These are phyloP conservation scores for Eretmocerus hayati DNA, from an alignment of 2,888 invertebrate genomes.

Conservation along the genomic window DNA sequence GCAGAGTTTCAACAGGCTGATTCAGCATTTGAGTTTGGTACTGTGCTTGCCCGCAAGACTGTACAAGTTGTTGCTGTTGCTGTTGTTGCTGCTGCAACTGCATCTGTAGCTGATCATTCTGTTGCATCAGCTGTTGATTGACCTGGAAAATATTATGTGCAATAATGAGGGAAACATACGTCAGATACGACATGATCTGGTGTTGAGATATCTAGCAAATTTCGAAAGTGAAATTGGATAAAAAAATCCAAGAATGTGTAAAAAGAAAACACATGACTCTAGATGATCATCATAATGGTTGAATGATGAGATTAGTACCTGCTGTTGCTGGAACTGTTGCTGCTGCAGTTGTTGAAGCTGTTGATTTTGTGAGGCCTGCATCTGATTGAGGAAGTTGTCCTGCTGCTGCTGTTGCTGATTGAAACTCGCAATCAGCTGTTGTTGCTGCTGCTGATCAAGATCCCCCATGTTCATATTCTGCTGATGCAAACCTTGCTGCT, in stretches of 20 bases:
- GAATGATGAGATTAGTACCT: too few species aligned
- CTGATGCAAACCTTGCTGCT: conserved; percentile 29
- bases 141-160: conserved; percentile 24
- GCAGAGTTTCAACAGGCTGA: conserved; percentile 41
- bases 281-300: too few species aligned
- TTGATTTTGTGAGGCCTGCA: conserved; percentile 33
- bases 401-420: conserved; percentile 16
- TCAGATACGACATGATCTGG: too few species aligned
- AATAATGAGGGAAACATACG: too few species aligned
- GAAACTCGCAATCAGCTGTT: conserved; percentile 17
- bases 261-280: too few species aligned
- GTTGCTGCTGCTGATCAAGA: conserved; percentile 20
- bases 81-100: conserved; percentile 45
- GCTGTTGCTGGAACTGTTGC: conserved; percentile 34
- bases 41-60: conserved; percentile 40
- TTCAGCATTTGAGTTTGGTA: conserved; percentile 41
- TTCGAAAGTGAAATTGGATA: too few species aligned
- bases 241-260: too few species aligned
- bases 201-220: too few species aligned
- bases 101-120: conserved; percentile 33
- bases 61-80: conserved; percentile 39
- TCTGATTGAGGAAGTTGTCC: conserved; percentile 27
- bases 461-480: conserved; percentile 27
- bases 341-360: conserved; percentile 39
- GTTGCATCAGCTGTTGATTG: conserved; percentile 33